A percentile compares a stretch with the other conserved stretches of the same genome.
These are phyloP conservation scores for Embiotoca jacksoni DNA, from an alignment of 2,113 vertebrate genomes.

Conservation along the genomic window DNA sequence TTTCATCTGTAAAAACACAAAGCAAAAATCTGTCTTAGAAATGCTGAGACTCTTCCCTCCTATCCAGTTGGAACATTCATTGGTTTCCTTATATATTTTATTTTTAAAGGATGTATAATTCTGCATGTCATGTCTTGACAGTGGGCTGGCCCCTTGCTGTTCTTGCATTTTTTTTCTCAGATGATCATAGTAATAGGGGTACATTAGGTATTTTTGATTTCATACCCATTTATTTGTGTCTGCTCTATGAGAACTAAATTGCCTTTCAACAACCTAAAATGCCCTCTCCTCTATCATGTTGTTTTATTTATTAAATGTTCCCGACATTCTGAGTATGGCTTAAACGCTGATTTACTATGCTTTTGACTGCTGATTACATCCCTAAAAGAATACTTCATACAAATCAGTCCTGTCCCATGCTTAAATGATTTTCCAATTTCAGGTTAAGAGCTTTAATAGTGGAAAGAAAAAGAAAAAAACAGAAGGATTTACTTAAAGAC, in stretches of 20 bases:
- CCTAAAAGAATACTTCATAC: background rate
- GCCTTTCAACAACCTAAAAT: background rate
- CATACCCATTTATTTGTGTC: background rate
- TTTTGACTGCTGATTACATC: background rate
- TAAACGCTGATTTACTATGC: background rate
- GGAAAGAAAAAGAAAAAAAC: too few relatives aligned
- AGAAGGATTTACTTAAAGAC: too few relatives aligned
- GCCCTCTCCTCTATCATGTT: background rate
- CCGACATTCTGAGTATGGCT: background rate
- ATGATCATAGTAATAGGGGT: background rate
- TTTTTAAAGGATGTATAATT: slow-evolving; percentile 3
- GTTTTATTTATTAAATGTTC: background rate
- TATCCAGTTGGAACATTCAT: background rate
- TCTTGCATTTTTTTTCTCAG: background rate
- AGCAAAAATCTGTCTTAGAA: background rate
- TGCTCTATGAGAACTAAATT: background rate
- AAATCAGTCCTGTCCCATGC: background rate
- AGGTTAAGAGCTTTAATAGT: too few relatives aligned
- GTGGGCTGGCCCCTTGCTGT: background rate
- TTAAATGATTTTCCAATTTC: too few relatives aligned
- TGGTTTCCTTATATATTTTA: background rate
- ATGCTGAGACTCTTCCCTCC: background rate
- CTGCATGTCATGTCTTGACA: background rate
- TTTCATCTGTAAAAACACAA: background rate
- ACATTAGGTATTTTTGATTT: background rate